Evolutionary conservation across 2,888 invertebrate species (phyloP).

Genomic region (Aphidius colemani): DNA sequence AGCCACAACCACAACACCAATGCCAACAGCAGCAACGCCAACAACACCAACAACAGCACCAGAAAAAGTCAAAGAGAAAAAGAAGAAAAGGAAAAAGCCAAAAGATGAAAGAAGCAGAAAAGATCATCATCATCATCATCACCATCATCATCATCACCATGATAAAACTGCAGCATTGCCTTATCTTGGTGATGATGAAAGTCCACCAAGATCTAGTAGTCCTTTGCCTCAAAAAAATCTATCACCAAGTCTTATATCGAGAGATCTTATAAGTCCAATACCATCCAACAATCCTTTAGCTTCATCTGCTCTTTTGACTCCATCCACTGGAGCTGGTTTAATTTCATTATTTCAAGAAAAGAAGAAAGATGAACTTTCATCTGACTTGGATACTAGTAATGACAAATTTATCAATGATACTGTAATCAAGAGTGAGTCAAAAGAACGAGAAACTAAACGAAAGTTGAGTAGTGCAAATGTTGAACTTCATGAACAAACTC

Average conservation of each 20-base stretch:
- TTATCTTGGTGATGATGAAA: constrained; percentile 64
- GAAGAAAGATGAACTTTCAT: constrained; percentile 70
- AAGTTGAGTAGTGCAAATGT: constrained; percentile 46
- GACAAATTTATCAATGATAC: constrained; percentile 77
- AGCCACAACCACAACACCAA: constrained; percentile 62
- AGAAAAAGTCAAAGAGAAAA: constrained; percentile 73
- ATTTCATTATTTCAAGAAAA: constrained; percentile 53
- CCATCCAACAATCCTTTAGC: constrained; percentile 63
- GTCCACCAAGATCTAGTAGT: constrained; percentile 64
- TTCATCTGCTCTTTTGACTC: constrained; percentile 39
- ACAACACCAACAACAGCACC: constrained; percentile 51
- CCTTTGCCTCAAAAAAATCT: constrained; percentile 48
- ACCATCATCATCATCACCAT: constrained; percentile 55
- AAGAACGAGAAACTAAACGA: constrained; percentile 51
- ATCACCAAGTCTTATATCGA: constrained; percentile 49
- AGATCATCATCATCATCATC: constrained; percentile 70
- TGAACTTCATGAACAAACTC: constrained; percentile 51
- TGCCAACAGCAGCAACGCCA: no score
- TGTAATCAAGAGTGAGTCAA: constrained; percentile 74
- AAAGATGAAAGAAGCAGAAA: constrained; percentile 77
- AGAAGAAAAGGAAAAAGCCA: constrained; percentile 83
- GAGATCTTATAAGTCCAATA: constrained; percentile 62
- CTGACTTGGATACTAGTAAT: constrained; percentile 70
- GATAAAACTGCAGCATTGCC: constrained; percentile 50
- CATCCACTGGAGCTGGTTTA: constrained; percentile 35